Conservation (phyloP, 2,113 vertebrate genomes). For the Triplophysa siluroides region DNA sequence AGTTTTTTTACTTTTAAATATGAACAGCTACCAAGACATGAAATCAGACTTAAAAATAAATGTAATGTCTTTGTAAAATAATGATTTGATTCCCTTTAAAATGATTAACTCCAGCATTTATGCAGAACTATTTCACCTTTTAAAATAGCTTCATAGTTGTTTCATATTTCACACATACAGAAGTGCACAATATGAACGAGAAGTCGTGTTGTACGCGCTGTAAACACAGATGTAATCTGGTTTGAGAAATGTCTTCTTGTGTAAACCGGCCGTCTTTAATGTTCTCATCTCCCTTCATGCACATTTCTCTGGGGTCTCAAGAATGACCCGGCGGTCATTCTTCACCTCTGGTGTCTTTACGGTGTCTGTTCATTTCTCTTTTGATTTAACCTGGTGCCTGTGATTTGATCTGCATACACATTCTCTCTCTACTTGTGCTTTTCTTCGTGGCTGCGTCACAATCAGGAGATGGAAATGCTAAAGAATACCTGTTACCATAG, state of each 20-base stretch:
- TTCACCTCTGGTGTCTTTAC: constrained; percentile 63
- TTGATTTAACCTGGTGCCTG: constrained; percentile 83
- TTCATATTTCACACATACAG: too few relatives aligned
- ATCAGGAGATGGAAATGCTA: constrained; percentile 98
- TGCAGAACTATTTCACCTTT: too few relatives aligned
- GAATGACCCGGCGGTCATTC: constrained; percentile 86
- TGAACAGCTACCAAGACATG: too few relatives aligned
- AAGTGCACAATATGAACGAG: too few relatives aligned
- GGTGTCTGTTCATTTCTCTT: constrained; percentile 55
- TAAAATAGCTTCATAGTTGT: too few relatives aligned
- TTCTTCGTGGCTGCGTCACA: constrained; percentile 97
- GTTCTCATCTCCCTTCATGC: constrained; percentile 73
- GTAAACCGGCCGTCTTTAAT: constrained; percentile 72
- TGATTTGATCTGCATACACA: constrained; percentile 93
- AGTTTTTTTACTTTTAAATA: too few relatives aligned
- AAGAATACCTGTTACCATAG: constrained; percentile 99
- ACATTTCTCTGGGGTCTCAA: constrained; percentile 79
- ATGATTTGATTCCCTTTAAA: too few relatives aligned
- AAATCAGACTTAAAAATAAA: too few relatives aligned
- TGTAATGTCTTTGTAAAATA: too few relatives aligned
- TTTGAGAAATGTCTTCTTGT: constrained; percentile 61
- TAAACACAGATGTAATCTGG: constrained; percentile 79
- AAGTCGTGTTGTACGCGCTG: not conserved
- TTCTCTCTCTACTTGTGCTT: constrained; percentile 98
- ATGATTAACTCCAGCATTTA: too few relatives aligned